A percentile compares a stretch with the other conserved stretches of the same genome.
Conservation (phyloP, 2,113 vertebrate species). For the Leptobrachium leishanense region DNA sequence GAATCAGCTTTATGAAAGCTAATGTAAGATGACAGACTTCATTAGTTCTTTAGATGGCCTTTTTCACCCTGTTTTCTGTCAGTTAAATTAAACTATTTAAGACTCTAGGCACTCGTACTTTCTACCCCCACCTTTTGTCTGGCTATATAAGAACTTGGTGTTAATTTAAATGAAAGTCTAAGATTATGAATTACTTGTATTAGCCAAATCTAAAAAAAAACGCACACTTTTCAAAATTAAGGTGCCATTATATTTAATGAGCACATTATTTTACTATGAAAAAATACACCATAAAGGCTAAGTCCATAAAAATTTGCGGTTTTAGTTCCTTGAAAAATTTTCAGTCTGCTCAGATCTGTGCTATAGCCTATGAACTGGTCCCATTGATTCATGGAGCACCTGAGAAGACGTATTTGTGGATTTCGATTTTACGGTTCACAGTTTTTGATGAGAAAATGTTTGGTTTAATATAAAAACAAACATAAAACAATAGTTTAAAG, state of each 20-base stretch:
- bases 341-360: too few relatives aligned
- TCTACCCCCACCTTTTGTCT: constrained; percentile 21
- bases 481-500: too few relatives aligned
- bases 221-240: constrained; percentile 9
- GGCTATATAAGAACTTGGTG: constrained; percentile 7
- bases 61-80: constrained; percentile 36
- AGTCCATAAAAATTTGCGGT: neutral
- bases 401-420: too few relatives aligned
- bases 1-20: constrained; percentile 44
- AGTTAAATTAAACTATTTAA: constrained; percentile 40
- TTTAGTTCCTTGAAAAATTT: too few relatives aligned
- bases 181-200: constrained; percentile 31
- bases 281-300: neutral
- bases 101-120: constrained; percentile 11
- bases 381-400: too few relatives aligned
- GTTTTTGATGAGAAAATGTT: too few relatives aligned
- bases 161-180: constrained; percentile 39
- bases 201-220: constrained; percentile 23
- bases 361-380: too few relatives aligned
- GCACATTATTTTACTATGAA: constrained; percentile 15
- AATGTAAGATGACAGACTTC: constrained; percentile 47
- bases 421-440: too few relatives aligned
- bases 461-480: too few relatives aligned
- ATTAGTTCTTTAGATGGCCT: constrained; percentile 39
- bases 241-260: constrained; percentile 20